Base-by-base conservation (phyloP, 2,888 invertebrate genomes). In the Acronicta aceris region DNA sequence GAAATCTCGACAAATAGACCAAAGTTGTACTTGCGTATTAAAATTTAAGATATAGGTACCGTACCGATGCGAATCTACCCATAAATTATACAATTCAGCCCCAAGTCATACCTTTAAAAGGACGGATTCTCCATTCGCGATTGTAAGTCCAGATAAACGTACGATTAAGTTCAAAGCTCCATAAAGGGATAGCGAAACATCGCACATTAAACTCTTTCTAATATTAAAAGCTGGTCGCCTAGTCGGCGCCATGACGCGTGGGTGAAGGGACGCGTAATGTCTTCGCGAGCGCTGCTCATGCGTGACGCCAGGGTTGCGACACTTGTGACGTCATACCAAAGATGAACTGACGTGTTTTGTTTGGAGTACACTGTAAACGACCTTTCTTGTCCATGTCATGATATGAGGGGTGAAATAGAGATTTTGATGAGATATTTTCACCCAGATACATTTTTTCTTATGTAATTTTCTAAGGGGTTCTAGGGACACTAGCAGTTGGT, bases 251-350 rank as follows among this genome's bases (percentile, higher is more conserved):
- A 74, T 76, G 65, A 42, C 60, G 71, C 70, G 73, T 82, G 78
- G 84, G 82, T 82, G 79, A 84, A 81, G 63, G 76, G 75, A 78
- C 82, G 76, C 78, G 63, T 84, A 79, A 82, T 79, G 65, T 73
- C 74, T 71, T 69, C 56, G 63, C 70, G 51, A 58, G 73, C 70
- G 69, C 51, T 62, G 33, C 55, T 66, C 74, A 65, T 58, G 62
- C 57, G 61, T 68, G 40, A 7, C 25, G 36, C 9, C 56, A 81
- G 81, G 82, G 81, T 46, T 21, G 21, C 2, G 21, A 21, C 4
- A 21, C 21, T 21, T 80, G 76, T 45, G 48, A 42, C 5, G 13
- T 12, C 43, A 27, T 17, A 21, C 21, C 27, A 27, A 36, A 56
- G 47, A 49, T 40, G 12, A 43, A 41, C 21, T 57, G 52, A 53